Evolutionary conservation across 1,140 invertebrate genomes (phyloP).

Genomic region (Linepithema humile): DNA sequence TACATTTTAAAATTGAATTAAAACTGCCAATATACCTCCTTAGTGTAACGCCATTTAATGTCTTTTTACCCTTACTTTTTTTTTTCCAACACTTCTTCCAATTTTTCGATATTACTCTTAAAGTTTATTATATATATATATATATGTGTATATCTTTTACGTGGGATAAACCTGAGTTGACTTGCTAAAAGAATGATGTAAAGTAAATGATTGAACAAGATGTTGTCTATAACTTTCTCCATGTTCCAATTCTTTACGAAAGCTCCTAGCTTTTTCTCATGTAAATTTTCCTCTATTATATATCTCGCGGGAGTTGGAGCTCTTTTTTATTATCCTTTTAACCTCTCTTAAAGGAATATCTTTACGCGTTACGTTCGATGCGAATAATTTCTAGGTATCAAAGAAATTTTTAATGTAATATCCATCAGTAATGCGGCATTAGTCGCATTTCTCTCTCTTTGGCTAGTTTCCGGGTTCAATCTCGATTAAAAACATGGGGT

Average conservation of each 20-base stretch:
- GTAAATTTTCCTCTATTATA: constrained; percentile 8
- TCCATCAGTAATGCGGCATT: background rate
- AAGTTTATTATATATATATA: background rate
- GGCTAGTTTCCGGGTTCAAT: background rate
- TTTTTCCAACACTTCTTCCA: background rate
- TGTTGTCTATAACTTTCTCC: background rate
- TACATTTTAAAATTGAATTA: background rate
- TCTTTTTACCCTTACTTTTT: background rate
- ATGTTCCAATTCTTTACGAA: no score
- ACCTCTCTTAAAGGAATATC: background rate
- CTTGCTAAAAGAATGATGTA: background rate
- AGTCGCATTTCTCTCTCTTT: background rate
- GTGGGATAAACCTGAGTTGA: background rate
- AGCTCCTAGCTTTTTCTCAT: no score
- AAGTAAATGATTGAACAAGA: constrained; percentile 11
- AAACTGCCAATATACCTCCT: background rate
- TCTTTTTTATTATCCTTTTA: constrained; percentile 25
- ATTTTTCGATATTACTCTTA: constrained; percentile 1
- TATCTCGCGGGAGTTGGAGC: constrained; percentile 6
- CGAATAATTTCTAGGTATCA: constrained; percentile 35
- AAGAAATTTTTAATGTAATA: constrained; percentile 37
- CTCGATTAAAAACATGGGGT: background rate
- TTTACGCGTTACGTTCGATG: constrained; percentile 5
- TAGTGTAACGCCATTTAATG: background rate
- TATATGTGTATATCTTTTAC: background rate